Evolutionary conservation across 2,797 vertebrate genomes (phyloP), one percentile per base, ranked within the genome.

Genomic region (Sebastes steindachneri): DNA sequence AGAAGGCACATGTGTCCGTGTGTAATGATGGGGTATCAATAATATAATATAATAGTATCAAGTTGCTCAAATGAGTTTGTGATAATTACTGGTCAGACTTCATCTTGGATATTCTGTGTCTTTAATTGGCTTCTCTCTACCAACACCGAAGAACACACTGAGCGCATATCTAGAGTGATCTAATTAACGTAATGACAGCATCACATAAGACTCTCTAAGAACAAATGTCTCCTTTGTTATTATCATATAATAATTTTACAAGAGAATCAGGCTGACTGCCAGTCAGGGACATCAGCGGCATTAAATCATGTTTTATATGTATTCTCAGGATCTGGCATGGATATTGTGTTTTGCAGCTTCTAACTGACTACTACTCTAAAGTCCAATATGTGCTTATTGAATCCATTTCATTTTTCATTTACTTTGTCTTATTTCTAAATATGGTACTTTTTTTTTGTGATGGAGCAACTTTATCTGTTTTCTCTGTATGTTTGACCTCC

Each of bases 121-220:
- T 69, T 66, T 80, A 73, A 87, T 71, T 79, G 53, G 65, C 73
- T 79, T 77, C 58, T 62, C 45, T 58, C 19, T 2, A 57, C 15
- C 33, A 48, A 54, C 29, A 41, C 28, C 26, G 53, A 73, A n/a
- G 11, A 41, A 67, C 53, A 75, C 53, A 58, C 4, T 41, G 25
- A 60, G 37, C 59, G 26, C 37, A 79, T 58, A 80, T 69, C 79
- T 25, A 5, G 19, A 79, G 23, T 65, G 55, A 82, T 82, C 37
- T 64, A 68, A 85, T 87, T 75, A 75, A 63, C 21, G 28, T 53
- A 53, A 73, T 78, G 65, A 74, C 57, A 72, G 74, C 31, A 41
- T 72, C 70, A 73, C 73, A 60, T 7, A 65, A 21, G 57, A 33
- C 28, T 25, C 62, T 55, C 41, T 45, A 9, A 60, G 58, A 88